A percentile compares a stretch with the other conserved stretches of the same genome.
Conservation (phyloP, 2,797 vertebrate genomes). For the Acanthis flammea region DNA sequence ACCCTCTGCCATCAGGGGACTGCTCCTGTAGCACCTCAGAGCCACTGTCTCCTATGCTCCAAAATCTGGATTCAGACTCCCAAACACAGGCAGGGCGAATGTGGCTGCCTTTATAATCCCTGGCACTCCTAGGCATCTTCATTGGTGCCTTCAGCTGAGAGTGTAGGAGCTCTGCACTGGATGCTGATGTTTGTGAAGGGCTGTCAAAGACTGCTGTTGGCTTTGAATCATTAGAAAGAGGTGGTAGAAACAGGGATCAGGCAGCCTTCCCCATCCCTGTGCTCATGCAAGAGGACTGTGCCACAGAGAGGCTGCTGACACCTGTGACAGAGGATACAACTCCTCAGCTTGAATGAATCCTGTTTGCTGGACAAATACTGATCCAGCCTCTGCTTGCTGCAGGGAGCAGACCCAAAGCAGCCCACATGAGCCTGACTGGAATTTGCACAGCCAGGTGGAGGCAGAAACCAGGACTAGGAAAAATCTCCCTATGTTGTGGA, state of each 20-base stretch:
- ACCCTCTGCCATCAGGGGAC: fast-evolving
- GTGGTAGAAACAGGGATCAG: not conserved
- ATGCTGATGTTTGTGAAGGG: not conserved
- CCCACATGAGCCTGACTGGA: not conserved
- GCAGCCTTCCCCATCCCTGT: not conserved
- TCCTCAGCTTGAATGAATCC: not conserved
- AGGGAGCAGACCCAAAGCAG: not conserved
- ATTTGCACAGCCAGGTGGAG: not conserved
- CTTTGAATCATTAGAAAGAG: not conserved
- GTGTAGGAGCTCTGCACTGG: not conserved
- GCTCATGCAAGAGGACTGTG: not conserved
- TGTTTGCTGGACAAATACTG: not conserved
- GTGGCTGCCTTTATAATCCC: not conserved
- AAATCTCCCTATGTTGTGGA: not conserved
- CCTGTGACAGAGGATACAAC: not conserved
- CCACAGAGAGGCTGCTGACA: not conserved
- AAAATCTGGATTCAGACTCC: not conserved
- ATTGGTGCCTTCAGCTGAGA: not conserved
- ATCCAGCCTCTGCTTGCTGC: not conserved
- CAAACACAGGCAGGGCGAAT: not conserved
- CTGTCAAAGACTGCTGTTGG: not conserved
- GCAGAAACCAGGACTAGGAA: not conserved
- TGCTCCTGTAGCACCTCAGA: not conserved
- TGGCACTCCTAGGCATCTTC: no score
- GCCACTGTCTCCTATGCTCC: fast-evolving